These are phyloP conservation scores for Astyanax mexicanus DNA, from an alignment of 2,797 vertebrate species.

Conservation along the genomic window DNA sequence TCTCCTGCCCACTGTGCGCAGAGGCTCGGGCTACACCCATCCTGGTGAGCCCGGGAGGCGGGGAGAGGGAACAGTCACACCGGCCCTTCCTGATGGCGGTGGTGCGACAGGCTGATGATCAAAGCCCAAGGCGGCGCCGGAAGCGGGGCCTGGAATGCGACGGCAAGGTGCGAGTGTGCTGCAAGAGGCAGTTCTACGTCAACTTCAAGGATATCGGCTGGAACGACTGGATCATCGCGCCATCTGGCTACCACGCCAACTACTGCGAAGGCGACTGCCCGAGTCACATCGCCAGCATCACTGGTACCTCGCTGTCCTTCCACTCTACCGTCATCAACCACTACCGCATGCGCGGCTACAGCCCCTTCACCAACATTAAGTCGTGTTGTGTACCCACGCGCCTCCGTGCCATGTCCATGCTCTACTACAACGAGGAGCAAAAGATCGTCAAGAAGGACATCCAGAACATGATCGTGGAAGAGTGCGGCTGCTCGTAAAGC, in stretches of 20 bases:
- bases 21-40: slow-evolving; percentile 86
- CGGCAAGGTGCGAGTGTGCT: slow-evolving; percentile 94
- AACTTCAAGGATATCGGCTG: slow-evolving; percentile 98
- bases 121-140: slow-evolving; percentile 78
- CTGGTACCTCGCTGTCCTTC: slow-evolving; percentile 92
- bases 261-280: slow-evolving; percentile 98
- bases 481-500: slow-evolving; percentile 94
- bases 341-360: slow-evolving; percentile 94
- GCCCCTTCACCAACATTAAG: slow-evolving; percentile 93
- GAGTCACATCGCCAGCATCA: slow-evolving; percentile 91
- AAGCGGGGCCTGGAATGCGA: slow-evolving; percentile 95
- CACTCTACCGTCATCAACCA: slow-evolving; percentile 98
- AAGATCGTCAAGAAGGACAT: slow-evolving; percentile 99
- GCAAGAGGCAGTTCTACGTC: slow-evolving; percentile 96
- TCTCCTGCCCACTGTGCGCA: slow-evolving; percentile 89
- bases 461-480: slow-evolving; percentile 98
- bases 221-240: slow-evolving; percentile 99
- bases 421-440: slow-evolving; percentile 97
- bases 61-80: slow-evolving; percentile 90
- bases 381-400: slow-evolving; percentile 97
- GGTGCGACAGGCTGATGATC: slow-evolving; percentile 84
- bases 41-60: slow-evolving; percentile 73
- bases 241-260: slow-evolving; percentile 94
- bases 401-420: slow-evolving; percentile 97
- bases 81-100: slow-evolving; percentile 96